Base-by-base conservation (phyloP, 2,113 vertebrate genomes). In the Neogobius melanostomus region DNA sequence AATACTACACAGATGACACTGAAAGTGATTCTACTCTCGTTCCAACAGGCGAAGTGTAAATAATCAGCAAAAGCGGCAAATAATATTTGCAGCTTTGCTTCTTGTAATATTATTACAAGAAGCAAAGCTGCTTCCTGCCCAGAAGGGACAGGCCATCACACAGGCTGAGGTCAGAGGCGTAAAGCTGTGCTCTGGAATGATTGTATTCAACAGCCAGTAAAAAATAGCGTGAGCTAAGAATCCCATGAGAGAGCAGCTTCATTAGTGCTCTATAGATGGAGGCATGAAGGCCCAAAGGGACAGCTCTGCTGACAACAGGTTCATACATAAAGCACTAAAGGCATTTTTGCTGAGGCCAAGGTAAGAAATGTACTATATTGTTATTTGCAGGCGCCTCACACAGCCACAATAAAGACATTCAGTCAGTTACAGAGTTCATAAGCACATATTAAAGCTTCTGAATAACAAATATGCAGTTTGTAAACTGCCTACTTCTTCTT, bases 171-270 rank as follows among this genome's bases (percentile, higher is more conserved):
- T 81, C 72, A 77, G 65, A 10, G 65, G 81, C 69, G 82, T 67
- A 73, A 88, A 85, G 73, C 80, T 74, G 66, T 76, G 67, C 64
- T 61, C 61, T 64, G 80, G 11, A 67, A 76, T 60, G 79, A 87
- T 84, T 80, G 75, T 73, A 75, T 78, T 64, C 69, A 83, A 15
- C 59, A 9, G 12, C 57, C 14, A 60, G 6, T 15, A 11, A 44
- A 61, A 61, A n/a, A 44, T 12, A 44, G 36, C 16, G 14, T 45
- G 36, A n/a, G 57, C 54, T 4, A 16, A 12, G 54, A 57, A 28
- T 42, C 56, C 28, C 28, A 42, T 11, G 17, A 42, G 56, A 59
- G 11, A 59, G 21, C 28, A 14, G 56, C 56, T 59, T 59, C 56
- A 59, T 59, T 59, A 59, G 28, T 28, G 53, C 28, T 21, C 17